A percentile compares a stretch with the other conserved stretches of the same genome.
phyloP scores from a whole-genome alignment of 2,888 invertebrate genomes.

The Podabrus alpinus region DNA sequence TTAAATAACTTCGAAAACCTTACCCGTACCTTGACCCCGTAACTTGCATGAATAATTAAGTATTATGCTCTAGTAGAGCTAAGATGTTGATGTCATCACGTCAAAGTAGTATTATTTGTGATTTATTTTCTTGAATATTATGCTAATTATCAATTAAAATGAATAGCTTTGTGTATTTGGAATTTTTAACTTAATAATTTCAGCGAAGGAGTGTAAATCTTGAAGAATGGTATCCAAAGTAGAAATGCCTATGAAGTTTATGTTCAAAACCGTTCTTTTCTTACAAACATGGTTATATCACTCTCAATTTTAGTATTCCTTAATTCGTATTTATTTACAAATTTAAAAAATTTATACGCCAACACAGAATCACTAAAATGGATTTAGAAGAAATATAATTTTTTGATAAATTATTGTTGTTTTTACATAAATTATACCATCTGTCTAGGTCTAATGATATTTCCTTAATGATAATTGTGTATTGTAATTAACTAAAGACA shows the following conservation, averaged over 20 bases:
- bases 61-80: not conserved
- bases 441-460: not conserved
- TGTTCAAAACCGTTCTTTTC: not conserved
- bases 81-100: conserved; percentile 9
- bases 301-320: not conserved
- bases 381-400: not conserved
- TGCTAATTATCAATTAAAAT: conserved; percentile 15
- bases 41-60: not conserved
- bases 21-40: not conserved
- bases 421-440: not conserved
- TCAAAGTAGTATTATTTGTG: conserved; percentile 9
- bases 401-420: not conserved
- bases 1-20: not conserved
- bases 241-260: not conserved
- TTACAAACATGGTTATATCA: not conserved
- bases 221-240: not conserved
- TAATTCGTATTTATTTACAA: not conserved
- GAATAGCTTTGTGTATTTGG: not conserved
- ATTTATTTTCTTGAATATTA: conserved; percentile 12
- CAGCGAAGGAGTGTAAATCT: not conserved
- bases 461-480: no score
- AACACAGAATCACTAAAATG: not conserved
- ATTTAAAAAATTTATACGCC: not conserved
- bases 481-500: no score
- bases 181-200: not conserved